Evolutionary conservation across 2,888 invertebrate species (phyloP).

Genomic region (Eupithecia subumbrata): DNA sequence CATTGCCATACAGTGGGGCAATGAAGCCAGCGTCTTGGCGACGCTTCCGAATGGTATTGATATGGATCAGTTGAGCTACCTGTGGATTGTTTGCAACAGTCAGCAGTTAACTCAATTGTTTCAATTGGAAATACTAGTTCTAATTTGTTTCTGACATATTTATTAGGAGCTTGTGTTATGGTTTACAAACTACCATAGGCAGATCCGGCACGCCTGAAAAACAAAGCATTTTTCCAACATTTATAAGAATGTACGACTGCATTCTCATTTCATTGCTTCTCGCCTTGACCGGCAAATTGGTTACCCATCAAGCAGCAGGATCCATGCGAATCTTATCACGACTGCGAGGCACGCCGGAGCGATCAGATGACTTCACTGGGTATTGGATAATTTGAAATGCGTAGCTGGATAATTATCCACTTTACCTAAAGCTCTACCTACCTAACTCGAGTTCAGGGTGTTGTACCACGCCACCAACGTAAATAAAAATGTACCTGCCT

Average conservation of each 20-base stretch:
- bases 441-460: neutral
- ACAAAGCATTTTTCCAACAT: too few relatives aligned
- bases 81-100: too few relatives aligned
- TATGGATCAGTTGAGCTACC: too few relatives aligned
- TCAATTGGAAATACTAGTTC: too few relatives aligned
- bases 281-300: slow-evolving; percentile 48
- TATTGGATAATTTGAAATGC: slow-evolving; percentile 38
- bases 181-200: too few relatives aligned
- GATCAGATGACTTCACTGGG: slow-evolving; percentile 71
- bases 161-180: too few relatives aligned
- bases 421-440: neutral
- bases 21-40: too few relatives aligned
- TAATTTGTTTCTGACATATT: too few relatives aligned
- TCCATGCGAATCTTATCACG: slow-evolving; percentile 73
- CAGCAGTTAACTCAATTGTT: too few relatives aligned
- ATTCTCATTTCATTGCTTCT: slow-evolving; percentile 12
- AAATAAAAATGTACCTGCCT: neutral
- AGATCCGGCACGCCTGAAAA: too few relatives aligned
- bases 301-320: slow-evolving; percentile 54
- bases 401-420: slow-evolving; percentile 15
- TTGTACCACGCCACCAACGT: neutral
- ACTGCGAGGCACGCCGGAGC: slow-evolving; percentile 67
- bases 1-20: too few relatives aligned
- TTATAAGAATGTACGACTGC: slow-evolving; percentile 6
- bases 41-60: too few relatives aligned